Base-by-base conservation (phyloP, 2,888 invertebrate species). In the Strigamia transsilvanica region DNA sequence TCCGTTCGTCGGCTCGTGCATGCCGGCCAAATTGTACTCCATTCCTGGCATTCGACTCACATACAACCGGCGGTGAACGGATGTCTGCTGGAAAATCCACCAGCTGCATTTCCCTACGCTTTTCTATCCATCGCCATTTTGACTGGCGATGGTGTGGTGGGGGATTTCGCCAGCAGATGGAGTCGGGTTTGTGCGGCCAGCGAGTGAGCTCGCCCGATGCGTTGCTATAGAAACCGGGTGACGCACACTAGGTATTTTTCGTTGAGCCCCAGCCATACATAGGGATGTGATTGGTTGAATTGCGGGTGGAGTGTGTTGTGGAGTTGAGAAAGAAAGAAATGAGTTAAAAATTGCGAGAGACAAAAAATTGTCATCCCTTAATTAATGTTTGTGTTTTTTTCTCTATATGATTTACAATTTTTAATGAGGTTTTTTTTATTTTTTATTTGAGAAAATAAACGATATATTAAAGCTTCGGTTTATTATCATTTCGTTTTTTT, bases 211-310 rank as follows among this genome's bases (percentile, higher is more conserved):
- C 12, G 23, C 10, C 18, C 21, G 27, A 23, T n/a, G 61, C 15
- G 61, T 66, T 66, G 61, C 23, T 66, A 66, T 66, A 18, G 61
- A 5, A 7, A 66, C 61, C 2, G 21, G 12, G 21, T 66, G 61
- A 66, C 61, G 61, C 61, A 66, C 61, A 66, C 61, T 66, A 66
- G 61, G 61, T 66, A 66, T 66, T 66, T 66, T 66, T 66, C 61
- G 10, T 66, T 66, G 61, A 66, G 61, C 61, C 61, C 61, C 61
- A 66, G 61, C 61, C 61, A 21, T 23, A 23, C 21, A 21, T 23
- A 7, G 61, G 61, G 10, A 66, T 18, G 61, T 66, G 61, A 66
- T 66, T 66, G 61, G 61, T 66, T 23, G 61, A 46, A 46, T n/a
- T 46, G 46, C 46, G 46, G 46, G 46, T 46, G 46, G 46, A 46